A percentile compares a stretch with the other conserved stretches of the same genome.
phyloP scores from a whole-genome alignment of 2,113 vertebrate species.

The Hiodon tergisus region DNA sequence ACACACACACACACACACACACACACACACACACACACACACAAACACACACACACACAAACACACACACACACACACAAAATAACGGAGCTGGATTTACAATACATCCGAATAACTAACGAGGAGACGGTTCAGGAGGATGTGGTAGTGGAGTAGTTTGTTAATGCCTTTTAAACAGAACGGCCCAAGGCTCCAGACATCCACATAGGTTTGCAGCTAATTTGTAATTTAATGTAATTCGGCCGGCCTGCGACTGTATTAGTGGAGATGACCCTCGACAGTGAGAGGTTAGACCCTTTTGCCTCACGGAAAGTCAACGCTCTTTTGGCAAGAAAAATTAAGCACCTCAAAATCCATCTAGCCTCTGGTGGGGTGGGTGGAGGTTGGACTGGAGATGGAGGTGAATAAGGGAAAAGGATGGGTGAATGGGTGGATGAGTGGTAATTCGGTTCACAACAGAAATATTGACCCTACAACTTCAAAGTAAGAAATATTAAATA shows the following conservation, averaged over 20 bases:
- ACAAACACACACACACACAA: too few relatives aligned
- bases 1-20: too few relatives aligned
- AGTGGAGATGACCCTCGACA: not conserved
- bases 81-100: not conserved
- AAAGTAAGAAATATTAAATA: too few relatives aligned
- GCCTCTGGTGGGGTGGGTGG: not conserved
- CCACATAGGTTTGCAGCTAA: conserved; percentile 9
- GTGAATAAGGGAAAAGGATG: conserved; percentile 16
- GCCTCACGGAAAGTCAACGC: not conserved
- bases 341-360: not conserved
- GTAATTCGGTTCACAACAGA: too few relatives aligned
- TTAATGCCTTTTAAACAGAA: not conserved
- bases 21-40: too few relatives aligned
- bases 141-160: not conserved
- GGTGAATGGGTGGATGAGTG: not conserved
- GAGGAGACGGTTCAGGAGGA: not conserved
- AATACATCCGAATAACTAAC: not conserved
- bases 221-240: conserved; percentile 14
- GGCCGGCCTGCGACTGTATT: not conserved
- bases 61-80: too few relatives aligned
- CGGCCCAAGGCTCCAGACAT: not conserved
- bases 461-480: too few relatives aligned
- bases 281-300: not conserved
- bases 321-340: not conserved
- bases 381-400: not conserved